Conservation (phyloP, 2,888 invertebrate genomes). For the Lasiommata megera region DNA sequence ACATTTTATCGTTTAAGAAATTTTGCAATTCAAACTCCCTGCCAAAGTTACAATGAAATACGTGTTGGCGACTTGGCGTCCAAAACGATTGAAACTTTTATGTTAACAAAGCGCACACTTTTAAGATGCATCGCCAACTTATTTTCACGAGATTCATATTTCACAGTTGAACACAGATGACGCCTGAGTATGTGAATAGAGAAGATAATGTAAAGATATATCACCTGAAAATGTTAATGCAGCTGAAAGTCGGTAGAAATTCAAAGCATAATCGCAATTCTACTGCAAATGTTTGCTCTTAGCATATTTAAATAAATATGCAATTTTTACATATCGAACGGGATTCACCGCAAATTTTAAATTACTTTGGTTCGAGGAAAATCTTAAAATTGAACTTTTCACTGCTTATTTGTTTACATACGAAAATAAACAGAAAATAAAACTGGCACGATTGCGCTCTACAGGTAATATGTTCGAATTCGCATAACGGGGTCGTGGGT, state of each 20-base stretch:
- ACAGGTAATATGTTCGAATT: too few relatives aligned
- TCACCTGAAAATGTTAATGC: constrained; percentile 38
- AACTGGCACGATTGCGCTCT: too few relatives aligned
- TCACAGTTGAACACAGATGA: constrained; percentile 31
- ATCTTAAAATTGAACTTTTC: background rate
- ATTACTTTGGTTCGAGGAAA: constrained; percentile 1
- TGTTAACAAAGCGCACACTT: constrained; percentile 24
- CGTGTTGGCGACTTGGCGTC: constrained; percentile 2
- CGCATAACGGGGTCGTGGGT: too few relatives aligned
- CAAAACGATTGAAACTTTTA: constrained; percentile 20
- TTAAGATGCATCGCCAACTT: constrained; percentile 23
- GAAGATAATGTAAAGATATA: constrained; percentile 36
- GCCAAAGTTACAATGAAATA: constrained; percentile 2
- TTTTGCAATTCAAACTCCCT: constrained; percentile 3
- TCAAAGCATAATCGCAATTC: constrained; percentile 34
- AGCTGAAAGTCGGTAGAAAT: constrained; percentile 36
- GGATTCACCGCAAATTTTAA: constrained; percentile 12
- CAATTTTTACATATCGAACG: constrained; percentile 30
- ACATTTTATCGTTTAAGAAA: constrained; percentile 1
- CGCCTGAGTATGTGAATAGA: constrained; percentile 28
- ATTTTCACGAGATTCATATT: constrained; percentile 22
- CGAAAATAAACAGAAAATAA: too few relatives aligned
- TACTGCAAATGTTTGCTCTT: constrained; percentile 36
- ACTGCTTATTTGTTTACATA: background rate
- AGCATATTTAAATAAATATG: constrained; percentile 38